These are phyloP conservation scores for Bursaphelenchus okinawaensis DNA, from an alignment of 2,888 invertebrate genomes.

Conservation along the genomic window DNA sequence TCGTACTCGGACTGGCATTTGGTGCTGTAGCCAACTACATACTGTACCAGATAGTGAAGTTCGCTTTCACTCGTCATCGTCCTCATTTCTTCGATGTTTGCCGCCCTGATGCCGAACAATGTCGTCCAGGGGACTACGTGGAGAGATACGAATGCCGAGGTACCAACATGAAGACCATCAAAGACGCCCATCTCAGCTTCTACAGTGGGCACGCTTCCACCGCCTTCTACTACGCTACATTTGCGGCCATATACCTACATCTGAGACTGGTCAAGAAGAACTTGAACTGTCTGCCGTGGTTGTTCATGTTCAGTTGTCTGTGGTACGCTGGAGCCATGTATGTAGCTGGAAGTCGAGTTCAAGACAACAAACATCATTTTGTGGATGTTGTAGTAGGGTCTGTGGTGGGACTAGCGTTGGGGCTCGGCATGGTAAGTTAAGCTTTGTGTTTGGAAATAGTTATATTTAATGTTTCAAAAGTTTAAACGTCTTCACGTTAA, in stretches of 20 bases:
- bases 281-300: constrained; percentile 45
- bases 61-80: constrained; percentile 80
- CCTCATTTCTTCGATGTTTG: constrained; percentile 74
- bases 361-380: constrained; percentile 79
- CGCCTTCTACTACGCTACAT: constrained; percentile 30
- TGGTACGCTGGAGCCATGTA: constrained; percentile 65
- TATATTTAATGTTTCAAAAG: no score
- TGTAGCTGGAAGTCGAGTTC: constrained; percentile 24
- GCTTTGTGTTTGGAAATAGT: background rate
- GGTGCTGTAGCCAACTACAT: constrained; percentile 14
- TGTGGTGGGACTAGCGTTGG: constrained; percentile 59
- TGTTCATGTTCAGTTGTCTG: constrained; percentile 66
- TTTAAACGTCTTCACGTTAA: no score
- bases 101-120: constrained; percentile 63
- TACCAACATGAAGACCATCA: constrained; percentile 9
- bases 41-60: constrained; percentile 67
- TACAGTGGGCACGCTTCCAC: constrained; percentile 29
- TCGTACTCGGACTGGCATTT: constrained; percentile 15
- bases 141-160: constrained; percentile 15
- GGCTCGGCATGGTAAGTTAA: constrained; percentile 40
- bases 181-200: constrained; percentile 23
- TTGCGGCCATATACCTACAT: constrained; percentile 70
- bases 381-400: constrained; percentile 81
- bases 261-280: constrained; percentile 66
- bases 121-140: constrained; percentile 12